Base-by-base conservation (phyloP, 2,888 invertebrate species). In the Melanotus villosus region DNA sequence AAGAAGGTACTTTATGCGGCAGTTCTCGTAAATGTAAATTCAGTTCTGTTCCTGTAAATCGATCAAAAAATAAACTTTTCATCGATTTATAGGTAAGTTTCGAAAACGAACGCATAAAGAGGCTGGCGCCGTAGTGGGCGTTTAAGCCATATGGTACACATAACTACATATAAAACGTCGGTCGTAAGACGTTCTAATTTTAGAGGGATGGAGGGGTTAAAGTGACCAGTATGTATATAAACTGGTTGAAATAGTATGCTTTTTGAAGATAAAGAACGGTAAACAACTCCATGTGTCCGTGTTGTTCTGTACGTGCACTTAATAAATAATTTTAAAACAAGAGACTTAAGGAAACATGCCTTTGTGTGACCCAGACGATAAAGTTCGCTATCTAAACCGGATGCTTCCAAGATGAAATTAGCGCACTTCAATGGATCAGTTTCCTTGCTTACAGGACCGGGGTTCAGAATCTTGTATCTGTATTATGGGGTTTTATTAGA, bases 391-490 rank as follows among this genome's bases (percentile, higher is more conserved):
- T 94, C 95, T 86, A 99, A 91, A 84, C 91, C 92, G 77, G 93
- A 91, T 75, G 90, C 88, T 67, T 94, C 93, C 89, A 96, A 90
- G 86, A 98, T 92, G 82, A 91, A 86, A 84, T 89, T 90, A 74
- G 95, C 94, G 83, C 91, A 89, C 86, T 96, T 94, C 90, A 93
- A 93, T 83, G 91, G 91, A 85, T 94, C 94, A 75, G 87, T 81
- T 82, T 90, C 88, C 86, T 91, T 92, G 82, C 91, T 90, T 80
- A 91, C 93, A 77, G 91, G 95, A 86, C 92, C 92, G 79, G 99
- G 98, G 86, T 96, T 96, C 89, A 99, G 91, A 90, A 99, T 98
- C 90, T 98, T 97, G 92, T 99, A 99, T 91, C 96, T 96, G 90
- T 83, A 88, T 87, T 65, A 68, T 38, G n/a, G 68, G 71, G 70